Base-by-base conservation (phyloP, 2,113 vertebrate genomes). In the Sialia sialis region DNA sequence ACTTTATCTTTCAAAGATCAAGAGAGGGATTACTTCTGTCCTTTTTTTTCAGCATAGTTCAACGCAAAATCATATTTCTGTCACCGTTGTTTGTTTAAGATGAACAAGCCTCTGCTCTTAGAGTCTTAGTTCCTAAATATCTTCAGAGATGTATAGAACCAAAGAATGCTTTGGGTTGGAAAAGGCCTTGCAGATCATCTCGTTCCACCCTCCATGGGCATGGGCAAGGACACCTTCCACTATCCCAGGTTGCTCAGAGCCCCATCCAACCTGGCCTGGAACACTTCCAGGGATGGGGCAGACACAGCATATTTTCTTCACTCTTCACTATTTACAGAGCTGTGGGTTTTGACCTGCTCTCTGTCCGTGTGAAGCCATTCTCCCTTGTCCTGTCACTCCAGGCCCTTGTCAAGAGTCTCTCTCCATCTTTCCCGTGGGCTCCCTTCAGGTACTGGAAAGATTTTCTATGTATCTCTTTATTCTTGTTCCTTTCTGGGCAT, bases 181-280 rank as follows among this genome's bases (percentile, higher is more conserved):
- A 49, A 13, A 21, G 36, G 43, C 43, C 2, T 81, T 11, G 14
- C 25, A 25, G 6, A 52, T 9, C 9, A 27, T 11, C 38, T 7
- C 0, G 0, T 67, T 67, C 51, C 38, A 25, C 8, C 3, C 22
- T 2, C 5, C 22, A 64, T n/a, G n/a, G 51, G 43, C 13, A 16
- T 25, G 18, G 22, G 12, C 27, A 73, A 68, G 27, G 51, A 58
- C 8, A 29, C 4, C 1, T 81, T 13, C 32, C 38, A 29, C 26
- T 11, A 6, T 0, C 14, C 36, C 52, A 88, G 51, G 2, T 16
- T 73, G 22, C 36, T 81, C 68, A 1, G 0, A 66, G 22, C 44
- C 22, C 27, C 36, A 66, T n/a, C 27, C 43, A 66, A 0, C 44
- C 22, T 51, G 32, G 32, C 7, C 17, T 51, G 0, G 22, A 0